A percentile compares a stretch with the other conserved stretches of the same genome.
Evolutionary conservation across 2,797 vertebrate species (phyloP).

Genomic region (Toxotes lorentzi): DNA sequence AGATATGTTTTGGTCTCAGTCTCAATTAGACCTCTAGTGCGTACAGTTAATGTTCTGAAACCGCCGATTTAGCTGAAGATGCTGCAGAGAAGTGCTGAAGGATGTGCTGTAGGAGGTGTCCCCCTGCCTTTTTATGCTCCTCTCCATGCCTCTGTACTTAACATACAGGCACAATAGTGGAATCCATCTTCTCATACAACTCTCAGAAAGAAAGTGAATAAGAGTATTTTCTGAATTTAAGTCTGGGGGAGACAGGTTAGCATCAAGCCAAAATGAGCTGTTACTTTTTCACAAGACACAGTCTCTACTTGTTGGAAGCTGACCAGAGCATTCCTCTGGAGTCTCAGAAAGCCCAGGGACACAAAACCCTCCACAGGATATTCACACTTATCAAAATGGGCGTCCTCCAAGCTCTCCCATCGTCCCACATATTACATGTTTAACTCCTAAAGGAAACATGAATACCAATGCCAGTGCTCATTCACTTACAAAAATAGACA

Average conservation of each 20-base stretch:
- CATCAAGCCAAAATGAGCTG: not conserved
- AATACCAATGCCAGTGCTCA: not conserved
- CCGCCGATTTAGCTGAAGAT: no score
- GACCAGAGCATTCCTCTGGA: not conserved
- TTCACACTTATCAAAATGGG: conserved; percentile 25
- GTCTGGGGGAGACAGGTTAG: not conserved
- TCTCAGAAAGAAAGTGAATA: not conserved
- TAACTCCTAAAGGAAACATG: not conserved
- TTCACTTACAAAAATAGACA: not conserved
- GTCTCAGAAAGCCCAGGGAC: conserved; percentile 1
- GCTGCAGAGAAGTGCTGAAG: no score
- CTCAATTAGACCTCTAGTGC: no score
- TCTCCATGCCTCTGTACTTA: not conserved
- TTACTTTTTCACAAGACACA: not conserved
- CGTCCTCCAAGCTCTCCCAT: not conserved
- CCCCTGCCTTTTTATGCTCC: no score
- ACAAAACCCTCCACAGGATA: conserved; percentile 3
- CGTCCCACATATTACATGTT: not conserved
- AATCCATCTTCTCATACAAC: not conserved
- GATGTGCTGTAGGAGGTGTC: no score
- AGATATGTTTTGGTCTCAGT: no score
- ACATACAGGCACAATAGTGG: not conserved
- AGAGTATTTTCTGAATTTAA: not conserved
- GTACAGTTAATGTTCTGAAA: no score
- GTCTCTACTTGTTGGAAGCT: conserved; percentile 3